Conservation (phyloP, 2,797 vertebrate genomes). For the Peromyscus eremicus region DNA sequence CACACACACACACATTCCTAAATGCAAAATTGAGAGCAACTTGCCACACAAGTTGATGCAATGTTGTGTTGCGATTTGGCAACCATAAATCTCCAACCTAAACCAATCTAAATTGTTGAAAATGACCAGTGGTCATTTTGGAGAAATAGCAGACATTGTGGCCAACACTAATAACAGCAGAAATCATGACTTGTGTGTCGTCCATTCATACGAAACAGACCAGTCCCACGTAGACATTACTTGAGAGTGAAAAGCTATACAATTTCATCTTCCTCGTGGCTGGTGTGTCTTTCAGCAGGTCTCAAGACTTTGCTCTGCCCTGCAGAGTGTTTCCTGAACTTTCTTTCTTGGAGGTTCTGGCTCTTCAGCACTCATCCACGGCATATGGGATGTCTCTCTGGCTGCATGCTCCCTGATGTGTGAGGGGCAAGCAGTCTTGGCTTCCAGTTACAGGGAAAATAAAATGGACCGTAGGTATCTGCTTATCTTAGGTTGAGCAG, state of each 20-base stretch:
- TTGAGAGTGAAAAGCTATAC: neutral
- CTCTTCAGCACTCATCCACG: neutral
- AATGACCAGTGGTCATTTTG: neutral
- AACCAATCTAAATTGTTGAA: neutral
- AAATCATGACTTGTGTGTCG: neutral
- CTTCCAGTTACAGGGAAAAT: constrained; percentile 3
- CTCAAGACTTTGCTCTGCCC: neutral
- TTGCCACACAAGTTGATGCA: neutral
- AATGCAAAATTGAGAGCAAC: neutral
- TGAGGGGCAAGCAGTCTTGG: neutral
- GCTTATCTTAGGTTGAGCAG: neutral
- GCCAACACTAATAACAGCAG: neutral
- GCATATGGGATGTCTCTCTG: neutral
- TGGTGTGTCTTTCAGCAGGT: neutral
- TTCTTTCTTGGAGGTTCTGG: neutral
- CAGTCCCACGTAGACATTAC: neutral
- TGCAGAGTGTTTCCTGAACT: neutral
- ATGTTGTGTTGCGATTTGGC: neutral
- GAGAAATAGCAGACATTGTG: neutral
- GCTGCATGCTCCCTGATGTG: neutral
- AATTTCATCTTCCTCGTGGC: neutral
- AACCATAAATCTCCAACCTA: neutral
- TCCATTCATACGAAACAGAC: neutral
- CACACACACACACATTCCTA: neutral
- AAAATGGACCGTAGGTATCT: neutral